Percentiles rank a stretch among this genome's conserved stretches.
phyloP scores from a whole-genome alignment of 2,888 invertebrate species.

The Himalopsyche kuldschensis region DNA sequence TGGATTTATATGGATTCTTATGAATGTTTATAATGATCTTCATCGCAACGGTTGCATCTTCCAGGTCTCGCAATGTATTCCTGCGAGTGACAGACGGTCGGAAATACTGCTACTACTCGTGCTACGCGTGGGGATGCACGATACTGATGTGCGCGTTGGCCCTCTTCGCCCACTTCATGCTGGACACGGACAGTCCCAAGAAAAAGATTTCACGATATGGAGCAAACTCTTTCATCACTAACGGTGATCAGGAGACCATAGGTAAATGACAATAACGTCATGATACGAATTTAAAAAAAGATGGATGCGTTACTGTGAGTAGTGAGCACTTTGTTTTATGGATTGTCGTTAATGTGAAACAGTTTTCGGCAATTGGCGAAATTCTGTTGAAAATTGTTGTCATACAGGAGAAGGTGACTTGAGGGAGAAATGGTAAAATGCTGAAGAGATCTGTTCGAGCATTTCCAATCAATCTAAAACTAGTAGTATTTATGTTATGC shows the following conservation, averaged over 20 bases:
- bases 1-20: background rate
- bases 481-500: too few species aligned
- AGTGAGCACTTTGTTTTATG: too few species aligned
- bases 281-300: background rate
- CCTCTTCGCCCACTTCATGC: constrained; percentile 77
- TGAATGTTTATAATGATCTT: background rate
- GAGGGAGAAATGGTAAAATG: too few species aligned
- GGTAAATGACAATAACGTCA: constrained; percentile 50
- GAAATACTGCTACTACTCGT: constrained; percentile 85
- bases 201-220: constrained; percentile 52
- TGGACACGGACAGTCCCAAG: constrained; percentile 67
- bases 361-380: too few species aligned
- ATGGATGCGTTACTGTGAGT: too few species aligned
- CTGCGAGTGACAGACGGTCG: constrained; percentile 81
- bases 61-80: constrained; percentile 80
- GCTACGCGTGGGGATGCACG: constrained; percentile 78
- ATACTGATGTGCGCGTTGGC: constrained; percentile 71
- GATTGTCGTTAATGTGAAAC: too few species aligned
- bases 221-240: constrained; percentile 54
- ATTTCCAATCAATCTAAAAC: too few species aligned
- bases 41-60: constrained; percentile 32
- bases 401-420: too few species aligned
- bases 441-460: too few species aligned
- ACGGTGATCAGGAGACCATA: constrained; percentile 72
- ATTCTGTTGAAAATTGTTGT: too few species aligned